These are phyloP conservation scores for Triplophysa rosa DNA, from an alignment of 2,113 vertebrate species.

Conservation along the genomic window DNA sequence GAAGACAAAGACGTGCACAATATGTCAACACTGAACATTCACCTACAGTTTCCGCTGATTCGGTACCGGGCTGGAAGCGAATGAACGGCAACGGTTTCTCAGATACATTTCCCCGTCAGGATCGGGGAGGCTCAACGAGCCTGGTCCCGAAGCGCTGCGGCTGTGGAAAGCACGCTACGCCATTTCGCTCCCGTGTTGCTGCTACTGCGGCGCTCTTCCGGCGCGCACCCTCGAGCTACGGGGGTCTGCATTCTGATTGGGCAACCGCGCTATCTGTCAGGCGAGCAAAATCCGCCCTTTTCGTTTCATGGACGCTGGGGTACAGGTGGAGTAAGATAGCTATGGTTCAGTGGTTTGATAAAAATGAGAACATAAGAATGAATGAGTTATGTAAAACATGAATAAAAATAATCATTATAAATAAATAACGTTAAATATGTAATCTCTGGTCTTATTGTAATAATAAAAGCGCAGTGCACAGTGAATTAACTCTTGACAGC, in stretches of 20 bases:
- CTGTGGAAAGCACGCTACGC: conserved; percentile 37
- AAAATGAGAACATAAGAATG: not conserved
- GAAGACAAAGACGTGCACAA: conserved; percentile 31
- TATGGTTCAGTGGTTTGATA: not conserved
- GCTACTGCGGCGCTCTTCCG: not conserved
- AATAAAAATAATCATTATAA: no score
- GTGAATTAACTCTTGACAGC: no score
- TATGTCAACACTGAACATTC: not conserved
- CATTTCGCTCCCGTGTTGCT: conserved; percentile 44
- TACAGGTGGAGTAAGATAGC: not conserved
- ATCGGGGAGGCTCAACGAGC: not conserved
- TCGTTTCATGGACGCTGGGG: not conserved
- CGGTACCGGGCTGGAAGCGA: conserved; percentile 4
- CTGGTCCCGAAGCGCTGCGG: conserved; percentile 15
- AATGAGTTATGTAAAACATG: not conserved
- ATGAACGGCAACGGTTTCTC: not conserved
- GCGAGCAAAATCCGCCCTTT: not conserved
- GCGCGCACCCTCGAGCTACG: not conserved
- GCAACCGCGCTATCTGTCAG: not conserved
- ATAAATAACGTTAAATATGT: no score
- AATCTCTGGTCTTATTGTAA: no score
- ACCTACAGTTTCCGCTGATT: conserved; percentile 9
- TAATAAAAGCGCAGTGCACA: no score
- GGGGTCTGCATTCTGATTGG: conserved; percentile 32
- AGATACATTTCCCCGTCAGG: conserved; percentile 18